Evolutionary conservation across 2,888 invertebrate genomes (phyloP), one percentile per base, ranked within the genome.

Genomic region (Drosophila vallismaia): DNA sequence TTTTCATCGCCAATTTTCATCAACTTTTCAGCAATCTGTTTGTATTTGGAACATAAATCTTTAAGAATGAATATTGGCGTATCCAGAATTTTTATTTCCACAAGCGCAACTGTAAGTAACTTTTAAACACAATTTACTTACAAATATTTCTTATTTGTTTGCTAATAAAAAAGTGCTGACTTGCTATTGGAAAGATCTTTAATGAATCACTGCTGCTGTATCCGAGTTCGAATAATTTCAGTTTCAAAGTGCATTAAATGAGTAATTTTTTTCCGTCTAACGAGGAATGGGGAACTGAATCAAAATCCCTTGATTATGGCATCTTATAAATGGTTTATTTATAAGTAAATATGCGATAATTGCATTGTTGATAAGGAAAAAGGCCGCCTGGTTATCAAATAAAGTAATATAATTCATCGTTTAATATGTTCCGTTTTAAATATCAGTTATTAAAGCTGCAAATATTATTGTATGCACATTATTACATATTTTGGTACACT

Each of bases 201-300:
- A 26, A 53, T 79, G 86, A 79, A 66, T 79, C 79, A 79, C 19
- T 33, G 9, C 42, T 42, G 6, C 45, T 9, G 42, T 31, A 62
- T 46, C 56, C 29, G 58, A 45, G 49, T 50, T 14, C 40, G 50
- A 45, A 44, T 36, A 28, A 12, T 24, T 38, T 9, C 12, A 26
- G 12, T 12, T 28, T 19, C 14, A 28, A 40, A 69, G 24, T 19
- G n/a, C 66, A 68, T 7, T 42, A n/a, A 31, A 31, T 63, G 52
- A 56, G 50, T 53, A 75, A 59, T 57, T 46, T n/a, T 44, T 36
- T 24, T 19, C 19, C 14, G 12, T 24, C n/a, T 33, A 10, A 33
- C 2, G 19, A 33, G 33, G 4, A 33, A 33, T 10, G n/a, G 10
- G n/a, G n/a, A 26, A 10, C 36, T 24, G n/a, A 8, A 51, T 36